phyloP scores from a whole-genome alignment of 2,888 invertebrate species.

The Pollenia angustigena region DNA sequence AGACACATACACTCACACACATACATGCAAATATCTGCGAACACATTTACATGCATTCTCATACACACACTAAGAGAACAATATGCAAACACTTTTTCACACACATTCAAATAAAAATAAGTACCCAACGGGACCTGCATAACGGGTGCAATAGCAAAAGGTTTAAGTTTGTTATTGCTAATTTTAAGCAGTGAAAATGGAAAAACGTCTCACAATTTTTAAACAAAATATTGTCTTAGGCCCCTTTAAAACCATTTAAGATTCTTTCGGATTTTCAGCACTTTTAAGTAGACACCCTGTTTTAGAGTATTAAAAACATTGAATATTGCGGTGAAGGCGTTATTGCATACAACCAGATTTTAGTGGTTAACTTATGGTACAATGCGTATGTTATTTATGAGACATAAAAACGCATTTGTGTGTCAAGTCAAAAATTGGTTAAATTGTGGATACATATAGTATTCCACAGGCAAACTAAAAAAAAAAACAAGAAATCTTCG shows the following conservation, averaged over 20 bases:
- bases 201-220: neutral
- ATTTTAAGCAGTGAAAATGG: neutral
- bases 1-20: neutral
- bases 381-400: conserved; percentile 71
- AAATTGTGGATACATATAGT: conserved; percentile 55
- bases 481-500: conserved; percentile 16
- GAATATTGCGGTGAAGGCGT: conserved; percentile 73
- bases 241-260: too few species aligned
- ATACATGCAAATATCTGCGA: neutral
- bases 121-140: neutral
- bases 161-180: neutral
- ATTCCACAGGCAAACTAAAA: conserved; percentile 4
- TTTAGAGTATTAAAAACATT: conserved; percentile 52
- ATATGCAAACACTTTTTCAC: neutral
- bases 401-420: conserved; percentile 58
- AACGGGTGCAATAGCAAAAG: neutral
- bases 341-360: conserved; percentile 75
- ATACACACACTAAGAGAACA: neutral
- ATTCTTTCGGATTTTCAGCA: neutral
- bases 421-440: conserved; percentile 68
- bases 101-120: neutral
- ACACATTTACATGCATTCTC: neutral
- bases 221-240: neutral
- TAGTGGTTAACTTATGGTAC: conserved; percentile 74
- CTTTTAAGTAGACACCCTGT: neutral